Evolutionary conservation across 30 jellyfish, hydroid and myxozoan genomes (phyloP), one percentile per base, ranked within the genome.

Genomic region (Morbakka virulenta): DNA sequence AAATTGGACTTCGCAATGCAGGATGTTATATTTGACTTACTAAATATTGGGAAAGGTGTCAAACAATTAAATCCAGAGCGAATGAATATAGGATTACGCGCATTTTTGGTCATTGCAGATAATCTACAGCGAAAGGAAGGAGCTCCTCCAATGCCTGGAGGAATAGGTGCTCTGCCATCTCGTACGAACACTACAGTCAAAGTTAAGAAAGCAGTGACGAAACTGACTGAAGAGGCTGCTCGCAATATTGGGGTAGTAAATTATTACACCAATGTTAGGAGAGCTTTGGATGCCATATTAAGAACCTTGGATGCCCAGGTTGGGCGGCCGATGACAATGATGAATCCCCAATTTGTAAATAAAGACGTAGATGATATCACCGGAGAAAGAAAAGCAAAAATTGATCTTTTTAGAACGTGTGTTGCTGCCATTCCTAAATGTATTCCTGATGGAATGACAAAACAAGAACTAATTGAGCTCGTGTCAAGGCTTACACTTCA

Each of bases 371-470:
- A 85, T 75, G 76, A 85, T 90, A 92, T 92, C 21, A 92, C 96
- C 3, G 98, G 98, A 2, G 98, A 92, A 57, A 41, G 98, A 28
- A 92, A 92, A 62, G 89, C 98, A 26, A 92, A 92, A 77, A 92
- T 92, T 28, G 98, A 92, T 74, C 65, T 92, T 35, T 92, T 92
- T 50, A 87, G 98, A 23, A 84, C 98, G 2, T 92, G 98, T 52
- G 98, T 92, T 28, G 98, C 98, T 57, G 98, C 98, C 2, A 92
- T 92, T 27, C 98, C 98, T n/a, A 92, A 92, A 64, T 92, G 98
- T 71, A 90, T 92, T 0, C 98, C 98, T 2, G 98, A 92, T 51
- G 98, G 98, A 6, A 92, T 92, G 98, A 86, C 84, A 47, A 92
- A 85, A 52, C 64, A 81, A 26, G 98, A 92, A 72, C 93, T 92